Base-by-base conservation (phyloP, 1,140 invertebrate genomes). In the Rhagoletis zephyria region DNA sequence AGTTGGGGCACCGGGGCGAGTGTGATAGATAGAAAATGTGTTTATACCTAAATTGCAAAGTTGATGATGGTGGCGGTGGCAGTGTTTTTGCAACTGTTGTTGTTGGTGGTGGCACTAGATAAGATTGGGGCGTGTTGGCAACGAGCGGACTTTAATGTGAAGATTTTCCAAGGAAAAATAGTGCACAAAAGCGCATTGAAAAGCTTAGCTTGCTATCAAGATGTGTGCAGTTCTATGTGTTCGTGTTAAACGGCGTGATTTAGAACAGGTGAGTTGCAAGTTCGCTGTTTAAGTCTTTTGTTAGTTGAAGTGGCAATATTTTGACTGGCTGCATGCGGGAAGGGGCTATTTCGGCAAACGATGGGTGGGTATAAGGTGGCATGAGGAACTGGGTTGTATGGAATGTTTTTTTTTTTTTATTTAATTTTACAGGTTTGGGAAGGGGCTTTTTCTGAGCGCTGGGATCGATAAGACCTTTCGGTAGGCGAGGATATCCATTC, bases 231-330 rank as follows among this genome's bases (percentile, higher is more conserved):
- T 14, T 63, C 9, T 63, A 63, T 63, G n/a, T 14, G 16, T 4
- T n/a, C 61, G n/a, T 12, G 61, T 63, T 63, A 14, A 63, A 14
- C 12, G 12, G 61, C 16, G 61, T 14, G 61, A 63, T 63, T 63
- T 63, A 63, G 61, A 63, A 63, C 61, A 63, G 61, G 61, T 63
- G 61, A 63, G 61, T 63, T 63, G 61, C 7, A 63, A 63, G 61
- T 63, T 63, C 12, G 61, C n/a, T 63, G 61, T 14, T 63, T 63
- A 16, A 63, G 61, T 63, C 12, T 9, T 63, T 63, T 9, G 7
- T 63, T 16, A 14, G 61, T n/a, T 14, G 12, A 63, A 63, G n/a
- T 63, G 7, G 61, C 61, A 63, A 63, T 63, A 63, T 63, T 63
- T 63, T 63, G 61, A 63, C 12, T 14, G 9, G 12, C 61, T 14